phyloP scores from a whole-genome alignment of 2,888 invertebrate species.

The Microplitis manilae region DNA sequence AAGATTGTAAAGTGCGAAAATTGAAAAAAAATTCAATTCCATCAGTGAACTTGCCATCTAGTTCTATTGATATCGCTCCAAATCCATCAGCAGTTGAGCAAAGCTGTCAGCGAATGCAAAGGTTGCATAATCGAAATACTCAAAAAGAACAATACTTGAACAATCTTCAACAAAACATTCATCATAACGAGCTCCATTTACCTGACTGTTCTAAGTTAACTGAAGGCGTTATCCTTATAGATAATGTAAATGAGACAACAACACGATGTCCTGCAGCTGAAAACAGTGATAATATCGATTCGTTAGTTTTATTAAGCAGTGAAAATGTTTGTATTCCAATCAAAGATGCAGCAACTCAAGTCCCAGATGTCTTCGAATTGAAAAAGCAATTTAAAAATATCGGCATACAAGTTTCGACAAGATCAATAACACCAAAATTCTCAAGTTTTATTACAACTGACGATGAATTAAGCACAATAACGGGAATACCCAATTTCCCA shows the following conservation, averaged over 20 bases:
- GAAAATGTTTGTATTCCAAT: neutral
- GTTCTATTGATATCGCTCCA: too few species aligned
- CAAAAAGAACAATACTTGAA: conserved; percentile 8
- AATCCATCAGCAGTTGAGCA: too few species aligned
- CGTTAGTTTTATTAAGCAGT: neutral
- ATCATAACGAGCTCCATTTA: neutral
- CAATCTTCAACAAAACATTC: neutral
- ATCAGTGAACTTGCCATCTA: too few species aligned
- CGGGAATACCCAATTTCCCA: neutral
- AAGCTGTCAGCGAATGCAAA: too few species aligned
- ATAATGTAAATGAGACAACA: neutral
- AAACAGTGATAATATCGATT: conserved; percentile 2
- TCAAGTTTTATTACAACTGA: conserved; percentile 7
- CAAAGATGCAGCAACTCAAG: conserved; percentile 5
- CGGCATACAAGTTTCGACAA: neutral
- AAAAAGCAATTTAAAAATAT: neutral
- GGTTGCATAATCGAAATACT: neutral
- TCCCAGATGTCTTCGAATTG: neutral
- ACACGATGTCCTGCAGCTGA: too few species aligned
- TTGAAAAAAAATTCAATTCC: too few species aligned
- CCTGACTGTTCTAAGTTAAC: neutral
- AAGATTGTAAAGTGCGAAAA: too few species aligned
- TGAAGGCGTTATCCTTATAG: neutral
- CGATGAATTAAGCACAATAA: conserved; percentile 14
- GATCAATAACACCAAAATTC: neutral